phyloP scores from a whole-genome alignment of 2,888 invertebrate species.

The Dicycla oo region DNA sequence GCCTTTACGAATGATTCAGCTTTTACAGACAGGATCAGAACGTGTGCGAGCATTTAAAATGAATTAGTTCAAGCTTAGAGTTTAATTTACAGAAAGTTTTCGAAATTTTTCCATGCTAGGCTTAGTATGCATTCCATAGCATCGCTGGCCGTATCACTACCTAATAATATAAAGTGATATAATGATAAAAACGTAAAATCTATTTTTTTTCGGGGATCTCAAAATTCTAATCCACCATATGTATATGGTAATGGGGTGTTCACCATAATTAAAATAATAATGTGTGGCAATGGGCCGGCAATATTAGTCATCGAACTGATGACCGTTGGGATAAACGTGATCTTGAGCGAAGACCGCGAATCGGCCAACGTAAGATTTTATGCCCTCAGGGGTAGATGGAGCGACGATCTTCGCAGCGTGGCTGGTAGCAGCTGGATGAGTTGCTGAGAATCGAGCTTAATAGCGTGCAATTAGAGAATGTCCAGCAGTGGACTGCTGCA shows the following conservation, averaged over 20 bases:
- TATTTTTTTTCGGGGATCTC: background rate
- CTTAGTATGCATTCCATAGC: background rate
- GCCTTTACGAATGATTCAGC: conserved; percentile 15
- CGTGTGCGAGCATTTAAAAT: conserved; percentile 17
- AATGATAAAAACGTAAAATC: background rate
- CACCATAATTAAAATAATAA: too few species aligned
- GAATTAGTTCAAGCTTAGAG: background rate
- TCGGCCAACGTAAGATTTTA: too few species aligned
- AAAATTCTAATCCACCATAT: background rate
- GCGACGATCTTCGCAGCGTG: too few species aligned
- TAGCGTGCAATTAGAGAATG: too few species aligned
- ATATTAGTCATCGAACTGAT: too few species aligned
- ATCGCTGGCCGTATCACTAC: background rate
- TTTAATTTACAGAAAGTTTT: background rate
- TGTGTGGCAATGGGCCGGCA: too few species aligned
- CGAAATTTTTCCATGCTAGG: background rate
- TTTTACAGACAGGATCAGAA: conserved; percentile 22
- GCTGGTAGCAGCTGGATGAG: background rate
- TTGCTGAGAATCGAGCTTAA: too few species aligned
- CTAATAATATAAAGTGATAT: background rate
- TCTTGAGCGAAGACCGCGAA: too few species aligned
- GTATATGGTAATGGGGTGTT: background rate
- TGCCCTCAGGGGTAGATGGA: too few species aligned
- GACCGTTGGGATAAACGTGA: too few species aligned
- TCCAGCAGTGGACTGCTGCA: too few species aligned